These are phyloP conservation scores for Zosterops japonicus DNA, from an alignment of 2,113 vertebrate genomes.

Conservation along the genomic window DNA sequence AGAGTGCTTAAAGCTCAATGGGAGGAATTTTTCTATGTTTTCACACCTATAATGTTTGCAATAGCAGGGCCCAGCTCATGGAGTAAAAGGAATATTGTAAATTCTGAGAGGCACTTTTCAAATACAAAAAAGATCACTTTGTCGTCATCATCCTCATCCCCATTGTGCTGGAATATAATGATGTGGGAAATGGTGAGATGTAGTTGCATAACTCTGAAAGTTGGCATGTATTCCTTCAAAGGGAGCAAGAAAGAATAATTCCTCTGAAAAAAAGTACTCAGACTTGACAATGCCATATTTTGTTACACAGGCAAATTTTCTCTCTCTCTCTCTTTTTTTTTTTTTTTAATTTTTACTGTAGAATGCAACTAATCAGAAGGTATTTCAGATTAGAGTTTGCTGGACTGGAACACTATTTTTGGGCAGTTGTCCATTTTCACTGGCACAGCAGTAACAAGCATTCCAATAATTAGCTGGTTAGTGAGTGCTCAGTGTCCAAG, in stretches of 20 bases:
- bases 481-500: background rate
- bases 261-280: background rate
- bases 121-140: background rate
- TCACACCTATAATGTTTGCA: background rate
- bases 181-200: background rate
- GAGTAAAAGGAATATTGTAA: background rate
- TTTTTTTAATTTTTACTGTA: background rate
- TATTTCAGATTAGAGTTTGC: background rate
- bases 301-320: background rate
- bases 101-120: background rate
- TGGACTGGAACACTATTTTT: background rate
- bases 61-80: background rate
- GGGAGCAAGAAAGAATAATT: background rate
- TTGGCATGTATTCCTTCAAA: background rate
- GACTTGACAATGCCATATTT: background rate
- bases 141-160: background rate
- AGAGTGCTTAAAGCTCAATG: background rate
- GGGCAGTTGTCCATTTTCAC: background rate
- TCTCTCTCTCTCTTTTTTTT: background rate
- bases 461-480: background rate
- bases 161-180: background rate
- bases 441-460: background rate
- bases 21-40: background rate
- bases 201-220: background rate
- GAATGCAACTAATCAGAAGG: background rate